Conservation (phyloP, 2,113 vertebrate genomes). For the Herpailurus yagouaroundi region DNA sequence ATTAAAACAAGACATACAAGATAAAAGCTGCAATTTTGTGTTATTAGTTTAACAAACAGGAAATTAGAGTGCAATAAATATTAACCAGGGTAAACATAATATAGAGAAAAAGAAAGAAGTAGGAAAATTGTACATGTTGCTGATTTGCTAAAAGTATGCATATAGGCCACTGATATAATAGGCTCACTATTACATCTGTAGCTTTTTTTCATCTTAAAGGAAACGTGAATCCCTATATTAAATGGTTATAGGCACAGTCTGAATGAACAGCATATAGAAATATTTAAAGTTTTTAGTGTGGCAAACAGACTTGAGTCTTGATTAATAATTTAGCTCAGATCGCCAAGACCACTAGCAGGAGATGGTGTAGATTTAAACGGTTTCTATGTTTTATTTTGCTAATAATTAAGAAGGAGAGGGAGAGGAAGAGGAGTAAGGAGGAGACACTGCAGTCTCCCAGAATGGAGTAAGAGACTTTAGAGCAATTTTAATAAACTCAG, state of each 20-base stretch:
- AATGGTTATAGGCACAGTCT: background rate
- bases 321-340: background rate
- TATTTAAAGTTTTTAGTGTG: background rate
- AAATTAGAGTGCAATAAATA: conserved; percentile 39
- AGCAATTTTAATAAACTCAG: background rate
- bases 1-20: background rate
- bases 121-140: background rate
- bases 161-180: background rate
- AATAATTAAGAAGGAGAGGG: background rate
- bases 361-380: background rate
- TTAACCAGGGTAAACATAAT: conserved; percentile 1
- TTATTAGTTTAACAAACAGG: conserved; percentile 40
- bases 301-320: background rate
- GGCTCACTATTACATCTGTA: background rate
- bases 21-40: conserved; percentile 17
- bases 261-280: background rate
- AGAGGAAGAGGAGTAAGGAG: background rate
- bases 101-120: background rate
- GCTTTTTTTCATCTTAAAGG: background rate
- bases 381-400: conserved; percentile 35
- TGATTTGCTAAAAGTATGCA: background rate
- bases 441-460: background rate
- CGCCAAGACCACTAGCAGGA: background rate
- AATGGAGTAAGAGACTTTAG: background rate
- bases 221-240: background rate